Evolutionary conservation across 2,113 vertebrate species (phyloP), one percentile per base, ranked within the genome.

Genomic region (Megatriorchis doriae): DNA sequence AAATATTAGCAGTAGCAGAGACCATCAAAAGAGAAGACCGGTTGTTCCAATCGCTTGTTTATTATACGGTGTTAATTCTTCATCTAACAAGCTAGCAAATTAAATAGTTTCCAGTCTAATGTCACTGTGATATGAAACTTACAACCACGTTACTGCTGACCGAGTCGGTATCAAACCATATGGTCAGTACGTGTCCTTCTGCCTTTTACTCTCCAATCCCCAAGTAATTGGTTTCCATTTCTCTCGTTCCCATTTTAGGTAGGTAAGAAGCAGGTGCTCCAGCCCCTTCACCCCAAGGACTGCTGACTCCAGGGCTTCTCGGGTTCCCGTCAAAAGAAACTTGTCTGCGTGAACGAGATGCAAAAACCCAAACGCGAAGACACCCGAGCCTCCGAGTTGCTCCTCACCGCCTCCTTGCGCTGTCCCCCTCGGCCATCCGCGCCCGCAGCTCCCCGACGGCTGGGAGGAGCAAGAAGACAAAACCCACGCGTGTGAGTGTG

Each of bases 241-340:
- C 82, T 52, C 79, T 52, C 82, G 13, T 47, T 90, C 93, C 97
- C 93, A 97, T 98, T 98, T 98, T 97, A 91, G 98, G 95, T 50
- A 81, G 78, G 56, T 18, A 55, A 56, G 85, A n/a, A 97, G 94
- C 98, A 98, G 97, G 97, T 98, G 97, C 65, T 81, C 32, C 50
- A 16, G 34, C 50, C 81, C 85, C n/a, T 40, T 74, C 70, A 66
- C 92, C 74, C 71, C 91, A 9, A 48, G 53, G 48, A 58, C 65
- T 93, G 95, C 94, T 96, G 96, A 97, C 81, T 85, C 40, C 38
- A 17, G 36, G 5, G 10, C 87, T 85, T 73, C 67, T 73, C 66
- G 40, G 45, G 80, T 81, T 92, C 95, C 98, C 66, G 87, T 74
- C 62, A 93, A 79, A 71, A 81, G 40, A 89, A 34, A 36, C 47